Evolutionary conservation across 2,113 vertebrate genomes (phyloP).

Genomic region (Zosterops lateralis): DNA sequence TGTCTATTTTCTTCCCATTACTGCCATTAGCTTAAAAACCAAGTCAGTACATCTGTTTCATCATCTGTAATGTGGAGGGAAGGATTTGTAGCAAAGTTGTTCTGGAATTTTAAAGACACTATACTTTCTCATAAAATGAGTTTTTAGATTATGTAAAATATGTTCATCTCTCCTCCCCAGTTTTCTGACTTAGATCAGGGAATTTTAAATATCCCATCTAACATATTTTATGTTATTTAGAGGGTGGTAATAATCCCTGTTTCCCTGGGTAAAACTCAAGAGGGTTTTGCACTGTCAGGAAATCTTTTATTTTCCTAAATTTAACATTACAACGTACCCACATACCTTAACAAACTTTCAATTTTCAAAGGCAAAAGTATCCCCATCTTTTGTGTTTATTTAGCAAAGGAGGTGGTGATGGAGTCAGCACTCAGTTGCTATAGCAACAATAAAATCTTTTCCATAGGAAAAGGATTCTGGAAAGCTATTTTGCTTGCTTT

Average conservation of each 20-base stretch:
- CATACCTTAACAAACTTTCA: not conserved
- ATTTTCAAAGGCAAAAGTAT: not conserved
- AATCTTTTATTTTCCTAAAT: not conserved
- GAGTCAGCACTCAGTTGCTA: not conserved
- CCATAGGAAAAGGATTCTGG: not conserved
- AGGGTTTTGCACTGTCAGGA: not conserved
- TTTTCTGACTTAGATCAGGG: not conserved
- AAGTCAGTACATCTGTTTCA: not conserved
- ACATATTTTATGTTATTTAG: not conserved
- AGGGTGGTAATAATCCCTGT: not conserved
- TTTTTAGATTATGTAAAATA: not conserved
- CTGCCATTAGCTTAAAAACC: not conserved
- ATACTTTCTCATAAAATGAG: not conserved
- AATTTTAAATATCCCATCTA: not conserved
- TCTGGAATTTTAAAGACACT: not conserved
- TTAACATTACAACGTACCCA: not conserved
- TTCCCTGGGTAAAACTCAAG: not conserved
- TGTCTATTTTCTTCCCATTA: not conserved
- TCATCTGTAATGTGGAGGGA: not conserved
- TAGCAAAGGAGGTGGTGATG: not conserved
- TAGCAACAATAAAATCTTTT: not conserved
- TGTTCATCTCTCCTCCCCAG: rapidly evolving
- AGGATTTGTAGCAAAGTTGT: not conserved
- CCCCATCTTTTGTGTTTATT: not conserved
- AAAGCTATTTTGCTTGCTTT: conserved; percentile 9